Percentiles rank a stretch among this genome's conserved stretches.
phyloP scores from a whole-genome alignment of 2,797 vertebrate species.

The Oophaga sylvatica region DNA sequence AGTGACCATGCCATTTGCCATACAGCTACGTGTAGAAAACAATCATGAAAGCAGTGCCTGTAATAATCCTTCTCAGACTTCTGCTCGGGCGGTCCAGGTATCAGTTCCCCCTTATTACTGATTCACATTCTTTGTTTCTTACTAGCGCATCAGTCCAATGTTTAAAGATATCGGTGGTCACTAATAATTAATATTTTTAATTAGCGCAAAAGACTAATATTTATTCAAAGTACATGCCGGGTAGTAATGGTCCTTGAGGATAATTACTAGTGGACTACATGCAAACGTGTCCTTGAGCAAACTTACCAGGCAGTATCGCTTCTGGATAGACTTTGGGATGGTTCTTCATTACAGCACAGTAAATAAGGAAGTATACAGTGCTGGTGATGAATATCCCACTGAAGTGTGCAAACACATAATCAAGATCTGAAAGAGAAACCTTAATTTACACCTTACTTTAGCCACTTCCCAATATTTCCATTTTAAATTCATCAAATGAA shows the following conservation, averaged over 20 bases:
- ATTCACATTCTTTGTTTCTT: neutral
- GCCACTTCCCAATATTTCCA: neutral
- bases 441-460: neutral
- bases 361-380: constrained; percentile 85
- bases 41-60: too few species aligned
- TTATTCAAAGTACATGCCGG: neutral
- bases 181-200: neutral
- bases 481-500: neutral
- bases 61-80: too few species aligned
- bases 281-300: too few species aligned
- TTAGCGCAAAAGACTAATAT: neutral
- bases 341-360: constrained; percentile 84
- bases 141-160: neutral
- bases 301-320: constrained; percentile 86
- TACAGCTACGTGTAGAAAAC: too few species aligned
- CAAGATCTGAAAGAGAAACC: constrained; percentile 79
- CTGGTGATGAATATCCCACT: constrained; percentile 87
- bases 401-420: constrained; percentile 86
- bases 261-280: neutral
- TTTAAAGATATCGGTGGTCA: neutral
- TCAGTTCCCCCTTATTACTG: too few species aligned
- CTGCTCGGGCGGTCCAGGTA: too few species aligned
- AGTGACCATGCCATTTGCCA: too few species aligned
- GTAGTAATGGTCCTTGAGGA: neutral
- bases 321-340: constrained; percentile 82